Evolutionary conservation across 2,888 invertebrate species (phyloP), one percentile per base, ranked within the genome.

Genomic region (Hypselothyrea guttata): DNA sequence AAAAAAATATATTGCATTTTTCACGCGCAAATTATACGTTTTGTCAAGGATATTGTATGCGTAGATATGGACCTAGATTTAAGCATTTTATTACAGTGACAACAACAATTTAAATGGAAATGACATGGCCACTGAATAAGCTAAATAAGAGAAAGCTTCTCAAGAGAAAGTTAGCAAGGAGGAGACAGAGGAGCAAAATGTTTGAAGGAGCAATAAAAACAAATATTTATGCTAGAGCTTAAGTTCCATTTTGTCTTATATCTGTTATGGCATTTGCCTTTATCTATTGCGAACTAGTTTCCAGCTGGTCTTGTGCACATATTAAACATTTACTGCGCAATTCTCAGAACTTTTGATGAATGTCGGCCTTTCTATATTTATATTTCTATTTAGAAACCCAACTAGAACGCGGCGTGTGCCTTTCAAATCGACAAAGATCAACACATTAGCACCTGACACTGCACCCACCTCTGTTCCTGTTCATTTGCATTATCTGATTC

Each of bases 51-150:
- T 86, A 84, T 78, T 70, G 78, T 84, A 77, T 88, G 88, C 89
- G 89, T 87, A 87, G 87, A 85, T 86, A 73, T 82, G 85, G 86
- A 88, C 88, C 89, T 89, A 89, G 88, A 88, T 88, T 83, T 72
- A 65, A 71, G 71, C 65, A 71, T 83, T 88, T 86, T 87, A 87
- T 88, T 84, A 71, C 77, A 68, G 63, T 53, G 78, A 67, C 71
- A 85, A 71, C 61, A 73, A 59, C 75, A 74, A 81, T 81, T 86
- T 81, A 60, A 82, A 77, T 66, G 61, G 56, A 70, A 82, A 64
- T 62, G 78, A 78, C 84, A 78, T 59, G 81, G 63, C 57, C 47
- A 75, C 9, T 41, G 34, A 4, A 11, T 1, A 4, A 2, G n/a
- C 41, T 55, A 16, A 31, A 38, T 12, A 3, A 41, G 33, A 44